Evolutionary conservation across 2,888 invertebrate species (phyloP).

Genomic region (Volucella zonaria): DNA sequence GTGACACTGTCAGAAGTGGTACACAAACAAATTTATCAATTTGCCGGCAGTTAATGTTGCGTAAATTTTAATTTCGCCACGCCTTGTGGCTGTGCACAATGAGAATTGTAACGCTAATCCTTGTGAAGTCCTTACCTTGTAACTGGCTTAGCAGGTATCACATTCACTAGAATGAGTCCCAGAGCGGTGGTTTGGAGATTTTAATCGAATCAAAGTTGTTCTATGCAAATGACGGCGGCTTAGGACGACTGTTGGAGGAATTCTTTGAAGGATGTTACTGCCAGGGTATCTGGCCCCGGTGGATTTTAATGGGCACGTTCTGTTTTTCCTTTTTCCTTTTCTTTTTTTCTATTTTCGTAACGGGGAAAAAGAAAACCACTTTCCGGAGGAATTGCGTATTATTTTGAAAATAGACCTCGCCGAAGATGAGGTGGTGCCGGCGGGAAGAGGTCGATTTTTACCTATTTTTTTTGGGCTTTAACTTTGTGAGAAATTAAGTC

Average conservation of each 20-base stretch:
- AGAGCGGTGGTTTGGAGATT: slow-evolving; percentile 4
- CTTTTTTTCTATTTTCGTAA: too few relatives aligned
- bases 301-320: neutral
- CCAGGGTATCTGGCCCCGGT: slow-evolving; percentile 7
- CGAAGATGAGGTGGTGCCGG: neutral
- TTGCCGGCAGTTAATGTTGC: slow-evolving; percentile 1
- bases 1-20: neutral
- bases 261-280: neutral
- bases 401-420: neutral
- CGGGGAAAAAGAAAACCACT: neutral
- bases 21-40: slow-evolving; percentile 16
- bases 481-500: neutral
- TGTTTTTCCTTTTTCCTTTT: neutral
- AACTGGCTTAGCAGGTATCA: neutral
- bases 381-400: neutral
- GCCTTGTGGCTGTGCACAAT: neutral
- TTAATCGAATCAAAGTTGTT: slow-evolving; percentile 45
- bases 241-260: slow-evolving; percentile 1
- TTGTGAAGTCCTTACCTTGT: slow-evolving; percentile 11
- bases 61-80: slow-evolving; percentile 3
- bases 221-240: slow-evolving; percentile 36
- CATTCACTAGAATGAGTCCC: neutral
- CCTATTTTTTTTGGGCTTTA: neutral
- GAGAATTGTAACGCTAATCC: slow-evolving; percentile 14
- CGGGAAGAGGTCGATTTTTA: neutral